phyloP scores from a whole-genome alignment of 2,113 vertebrate genomes.

The Pardalotus punctatus region DNA sequence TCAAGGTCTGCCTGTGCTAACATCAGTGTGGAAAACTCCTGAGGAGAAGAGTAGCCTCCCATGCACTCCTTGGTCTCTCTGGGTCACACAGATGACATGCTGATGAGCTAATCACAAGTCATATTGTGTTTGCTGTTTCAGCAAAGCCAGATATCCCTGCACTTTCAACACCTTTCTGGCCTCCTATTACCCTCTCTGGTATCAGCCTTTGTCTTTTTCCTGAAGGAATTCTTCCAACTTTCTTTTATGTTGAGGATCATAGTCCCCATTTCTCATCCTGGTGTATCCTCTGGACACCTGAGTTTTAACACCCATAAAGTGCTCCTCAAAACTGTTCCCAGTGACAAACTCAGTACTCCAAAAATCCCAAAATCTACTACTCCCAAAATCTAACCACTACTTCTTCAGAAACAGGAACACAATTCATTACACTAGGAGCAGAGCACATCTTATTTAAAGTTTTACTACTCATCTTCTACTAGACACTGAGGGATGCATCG shows the following conservation, averaged over 20 bases:
- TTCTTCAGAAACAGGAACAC: not conserved
- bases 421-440: not conserved
- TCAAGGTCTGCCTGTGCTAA: not conserved
- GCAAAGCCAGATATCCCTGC: not conserved
- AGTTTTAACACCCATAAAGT: not conserved
- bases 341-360: not conserved
- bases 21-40: not conserved
- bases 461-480: not conserved
- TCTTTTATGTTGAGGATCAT: not conserved
- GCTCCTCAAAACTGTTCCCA: not conserved
- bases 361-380: no score
- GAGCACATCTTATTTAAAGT: not conserved
- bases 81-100: accelerated
- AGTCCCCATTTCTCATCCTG: accelerated
- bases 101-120: not conserved
- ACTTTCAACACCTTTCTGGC: not conserved
- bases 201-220: not conserved
- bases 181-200: not conserved
- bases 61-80: not conserved
- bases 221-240: not conserved
- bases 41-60: not conserved
- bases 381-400: not conserved
- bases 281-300: accelerated
- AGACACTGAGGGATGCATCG: not conserved
- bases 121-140: not conserved